Evolutionary conservation across 2,113 vertebrate species (phyloP).

Genomic region (Acanthochromis polyacanthus): DNA sequence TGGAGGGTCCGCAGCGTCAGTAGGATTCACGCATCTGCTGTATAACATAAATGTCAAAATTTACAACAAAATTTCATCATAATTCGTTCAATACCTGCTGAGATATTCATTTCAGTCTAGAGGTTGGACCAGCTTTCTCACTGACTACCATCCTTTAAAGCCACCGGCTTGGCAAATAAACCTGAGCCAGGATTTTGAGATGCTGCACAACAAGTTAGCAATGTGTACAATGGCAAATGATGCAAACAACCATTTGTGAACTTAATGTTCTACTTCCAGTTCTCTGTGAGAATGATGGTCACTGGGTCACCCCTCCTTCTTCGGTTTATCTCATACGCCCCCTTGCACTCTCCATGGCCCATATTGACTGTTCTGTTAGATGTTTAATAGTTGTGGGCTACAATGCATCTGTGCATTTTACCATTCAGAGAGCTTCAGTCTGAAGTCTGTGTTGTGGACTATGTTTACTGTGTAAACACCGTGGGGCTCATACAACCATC

Average conservation of each 20-base stretch:
- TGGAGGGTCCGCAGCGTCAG: no score
- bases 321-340: conserved; percentile 7
- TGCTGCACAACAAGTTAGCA: not conserved
- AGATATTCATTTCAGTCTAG: not conserved
- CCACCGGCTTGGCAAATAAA: no score
- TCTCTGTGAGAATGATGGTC: not conserved
- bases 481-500: conserved; percentile 1
- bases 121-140: no score
- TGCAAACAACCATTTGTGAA: not conserved
- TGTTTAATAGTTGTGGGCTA: not conserved
- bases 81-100: no score
- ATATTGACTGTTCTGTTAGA: not conserved
- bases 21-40: no score
- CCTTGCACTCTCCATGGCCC: not conserved
- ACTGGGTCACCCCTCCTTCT: not conserved
- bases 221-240: not conserved
- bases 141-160: no score
- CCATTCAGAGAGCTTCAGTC: not conserved
- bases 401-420: not conserved
- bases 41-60: no score
- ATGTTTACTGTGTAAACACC: conserved; percentile 60
- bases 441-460: conserved; percentile 29
- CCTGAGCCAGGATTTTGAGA: not conserved
- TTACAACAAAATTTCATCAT: no score
- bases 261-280: not conserved